A percentile compares a stretch with the other conserved stretches of the same genome.
Conservation (phyloP, 1,140 invertebrate genomes). For the Hesperophylax magnus region DNA sequence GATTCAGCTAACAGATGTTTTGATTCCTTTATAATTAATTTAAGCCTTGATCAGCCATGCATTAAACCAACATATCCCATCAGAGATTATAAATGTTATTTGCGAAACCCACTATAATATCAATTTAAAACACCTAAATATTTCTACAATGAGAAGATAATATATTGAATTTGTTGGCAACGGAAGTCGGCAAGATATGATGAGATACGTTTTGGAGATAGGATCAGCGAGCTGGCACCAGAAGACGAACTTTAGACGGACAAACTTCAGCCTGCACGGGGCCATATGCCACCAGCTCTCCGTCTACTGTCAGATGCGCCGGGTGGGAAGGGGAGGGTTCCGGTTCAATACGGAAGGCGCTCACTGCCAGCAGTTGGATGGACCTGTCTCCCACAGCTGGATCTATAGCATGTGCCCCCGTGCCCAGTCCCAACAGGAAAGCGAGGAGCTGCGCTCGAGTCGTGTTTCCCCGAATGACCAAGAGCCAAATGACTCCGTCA, state of each 20-base stretch:
- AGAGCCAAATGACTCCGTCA: conserved; percentile 92
- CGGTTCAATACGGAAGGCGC: conserved; percentile 91
- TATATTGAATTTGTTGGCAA: conserved; percentile 1
- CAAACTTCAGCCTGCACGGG: conserved; percentile 91
- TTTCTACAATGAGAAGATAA: conserved; percentile 10
- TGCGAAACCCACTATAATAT: too few relatives aligned
- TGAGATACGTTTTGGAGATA: conserved; percentile 14
- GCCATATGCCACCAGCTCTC: conserved; percentile 88
- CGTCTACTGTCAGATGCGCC: conserved; percentile 91
- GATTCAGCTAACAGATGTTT: too few relatives aligned
- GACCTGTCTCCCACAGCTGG: conserved; percentile 65
- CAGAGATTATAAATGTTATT: too few relatives aligned
- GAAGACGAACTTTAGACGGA: conserved; percentile 81
- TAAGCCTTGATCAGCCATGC: too few relatives aligned
- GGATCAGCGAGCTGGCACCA: conserved; percentile 72
- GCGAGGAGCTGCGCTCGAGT: conserved; percentile 81
- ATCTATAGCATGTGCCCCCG: conserved; percentile 78
- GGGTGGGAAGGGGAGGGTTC: conserved; percentile 69
- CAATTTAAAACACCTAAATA: conserved; percentile 6
- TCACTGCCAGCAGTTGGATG: conserved; percentile 84
- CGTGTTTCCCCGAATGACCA: conserved; percentile 84
- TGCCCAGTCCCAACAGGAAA: conserved; percentile 85
- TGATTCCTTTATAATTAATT: too few relatives aligned
- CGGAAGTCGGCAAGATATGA: conserved; percentile 25
- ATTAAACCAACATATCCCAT: too few relatives aligned